phyloP scores from a whole-genome alignment of 2,113 vertebrate species.

The Myodes glareolus region DNA sequence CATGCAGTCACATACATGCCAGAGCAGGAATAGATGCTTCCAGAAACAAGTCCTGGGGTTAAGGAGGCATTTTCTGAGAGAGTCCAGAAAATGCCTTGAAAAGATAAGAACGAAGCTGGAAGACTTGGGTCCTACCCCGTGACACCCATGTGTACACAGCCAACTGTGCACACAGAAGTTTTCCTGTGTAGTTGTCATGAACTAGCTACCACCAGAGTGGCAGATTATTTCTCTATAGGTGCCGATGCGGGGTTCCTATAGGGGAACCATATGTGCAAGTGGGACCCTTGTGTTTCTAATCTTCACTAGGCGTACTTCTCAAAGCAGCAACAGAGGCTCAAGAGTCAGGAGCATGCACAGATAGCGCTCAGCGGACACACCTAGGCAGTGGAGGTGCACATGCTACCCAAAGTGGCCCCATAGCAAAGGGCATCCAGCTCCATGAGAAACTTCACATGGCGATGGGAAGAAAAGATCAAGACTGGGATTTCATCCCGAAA shows the following conservation, averaged over 20 bases:
- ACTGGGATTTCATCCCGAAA: rapidly evolving
- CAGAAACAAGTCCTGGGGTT: background rate
- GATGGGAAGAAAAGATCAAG: background rate
- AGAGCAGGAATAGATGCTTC: background rate
- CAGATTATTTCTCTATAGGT: background rate
- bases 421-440: background rate
- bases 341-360: rapidly evolving
- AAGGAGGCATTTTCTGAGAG: background rate
- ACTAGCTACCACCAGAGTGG: no score
- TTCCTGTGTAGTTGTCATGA: background rate
- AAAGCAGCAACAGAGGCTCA: background rate
- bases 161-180: background rate
- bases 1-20: background rate
- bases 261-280: background rate
- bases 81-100: background rate
- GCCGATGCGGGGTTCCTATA: no score
- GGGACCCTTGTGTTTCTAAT: background rate
- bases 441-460: rapidly evolving
- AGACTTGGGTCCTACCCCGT: background rate
- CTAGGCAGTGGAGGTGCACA: rapidly evolving
- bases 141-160: no score
- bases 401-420: rapidly evolving
- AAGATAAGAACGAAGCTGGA: background rate
- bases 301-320: background rate
- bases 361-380: rapidly evolving